phyloP scores from a whole-genome alignment of 2,113 vertebrate genomes.

The Peromyscus leucopus region DNA sequence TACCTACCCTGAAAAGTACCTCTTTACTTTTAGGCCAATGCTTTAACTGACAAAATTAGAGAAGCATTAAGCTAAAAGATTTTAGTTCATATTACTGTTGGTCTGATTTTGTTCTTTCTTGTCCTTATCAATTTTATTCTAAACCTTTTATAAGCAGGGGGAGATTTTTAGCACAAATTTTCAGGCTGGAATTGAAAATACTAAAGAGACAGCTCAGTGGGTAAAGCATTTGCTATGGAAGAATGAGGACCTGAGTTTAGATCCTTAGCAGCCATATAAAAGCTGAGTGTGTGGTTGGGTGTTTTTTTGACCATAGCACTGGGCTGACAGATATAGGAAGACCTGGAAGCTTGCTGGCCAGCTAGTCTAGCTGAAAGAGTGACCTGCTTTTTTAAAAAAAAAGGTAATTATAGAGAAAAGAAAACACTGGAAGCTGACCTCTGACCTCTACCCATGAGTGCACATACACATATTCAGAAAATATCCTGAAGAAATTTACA shows the following conservation, averaged over 20 bases:
- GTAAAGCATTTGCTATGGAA: neutral
- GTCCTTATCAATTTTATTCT: neutral
- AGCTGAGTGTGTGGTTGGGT: neutral
- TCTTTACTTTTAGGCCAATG: neutral
- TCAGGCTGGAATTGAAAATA: neutral
- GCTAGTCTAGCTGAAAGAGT: neutral
- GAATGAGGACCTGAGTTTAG: neutral
- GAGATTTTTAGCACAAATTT: neutral
- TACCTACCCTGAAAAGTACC: neutral
- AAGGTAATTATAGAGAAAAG: neutral
- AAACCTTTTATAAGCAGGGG: neutral
- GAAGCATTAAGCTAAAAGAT: neutral
- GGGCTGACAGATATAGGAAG: neutral
- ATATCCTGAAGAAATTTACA: neutral
- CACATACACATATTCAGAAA: neutral
- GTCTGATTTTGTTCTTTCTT: neutral
- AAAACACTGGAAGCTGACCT: neutral
- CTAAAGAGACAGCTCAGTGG: neutral
- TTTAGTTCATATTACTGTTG: neutral
- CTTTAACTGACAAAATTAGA: neutral
- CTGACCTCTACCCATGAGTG: neutral
- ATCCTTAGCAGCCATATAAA: neutral
- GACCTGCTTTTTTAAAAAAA: neutral
- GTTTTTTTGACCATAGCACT: neutral
- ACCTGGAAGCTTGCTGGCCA: neutral